phyloP scores from a whole-genome alignment of 1,140 invertebrate genomes.

The Telenomus remus region DNA sequence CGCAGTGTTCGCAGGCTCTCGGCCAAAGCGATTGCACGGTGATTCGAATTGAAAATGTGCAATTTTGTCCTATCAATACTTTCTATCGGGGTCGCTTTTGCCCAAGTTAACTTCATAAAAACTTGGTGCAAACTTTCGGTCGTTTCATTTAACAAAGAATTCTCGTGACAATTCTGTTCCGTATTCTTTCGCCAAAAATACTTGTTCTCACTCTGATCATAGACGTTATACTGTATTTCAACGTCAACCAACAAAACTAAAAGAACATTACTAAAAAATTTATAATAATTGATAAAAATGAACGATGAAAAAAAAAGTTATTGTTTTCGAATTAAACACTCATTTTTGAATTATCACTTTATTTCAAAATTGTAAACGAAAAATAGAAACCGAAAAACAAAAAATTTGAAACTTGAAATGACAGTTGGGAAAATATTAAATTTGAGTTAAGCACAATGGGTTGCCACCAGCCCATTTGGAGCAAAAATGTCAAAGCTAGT shows the following conservation, averaged over 20 bases:
- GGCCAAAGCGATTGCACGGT: conserved; percentile 31
- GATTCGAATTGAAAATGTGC: conserved; percentile 48
- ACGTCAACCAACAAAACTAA: too few relatives aligned
- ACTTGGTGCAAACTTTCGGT: conserved; percentile 1
- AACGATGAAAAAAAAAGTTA: too few relatives aligned
- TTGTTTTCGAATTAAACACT: too few relatives aligned
- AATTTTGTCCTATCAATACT: conserved; percentile 36
- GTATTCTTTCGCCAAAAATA: too few relatives aligned
- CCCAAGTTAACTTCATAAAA: conserved; percentile 8
- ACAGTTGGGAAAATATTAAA: conserved; percentile 19
- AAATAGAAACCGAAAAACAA: too few relatives aligned
- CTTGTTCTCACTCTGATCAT: too few relatives aligned
- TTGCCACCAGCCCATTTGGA: conserved; percentile 5
- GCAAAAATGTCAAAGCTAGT: conserved; percentile 34
- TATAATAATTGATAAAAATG: too few relatives aligned
- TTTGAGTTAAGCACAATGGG: conserved; percentile 11
- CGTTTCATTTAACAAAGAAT: neutral
- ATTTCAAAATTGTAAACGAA: too few relatives aligned
- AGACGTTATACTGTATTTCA: too few relatives aligned
- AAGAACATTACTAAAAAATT: too few relatives aligned
- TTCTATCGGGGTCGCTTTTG: conserved; percentile 28
- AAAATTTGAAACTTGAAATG: too few relatives aligned
- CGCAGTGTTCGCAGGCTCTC: conserved; percentile 26
- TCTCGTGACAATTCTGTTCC: neutral
- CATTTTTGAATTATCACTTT: too few relatives aligned